Evolutionary conservation across 2,113 vertebrate genomes (phyloP), one percentile per base, ranked within the genome.

Genomic region (Xiphorhynchus elegans): DNA sequence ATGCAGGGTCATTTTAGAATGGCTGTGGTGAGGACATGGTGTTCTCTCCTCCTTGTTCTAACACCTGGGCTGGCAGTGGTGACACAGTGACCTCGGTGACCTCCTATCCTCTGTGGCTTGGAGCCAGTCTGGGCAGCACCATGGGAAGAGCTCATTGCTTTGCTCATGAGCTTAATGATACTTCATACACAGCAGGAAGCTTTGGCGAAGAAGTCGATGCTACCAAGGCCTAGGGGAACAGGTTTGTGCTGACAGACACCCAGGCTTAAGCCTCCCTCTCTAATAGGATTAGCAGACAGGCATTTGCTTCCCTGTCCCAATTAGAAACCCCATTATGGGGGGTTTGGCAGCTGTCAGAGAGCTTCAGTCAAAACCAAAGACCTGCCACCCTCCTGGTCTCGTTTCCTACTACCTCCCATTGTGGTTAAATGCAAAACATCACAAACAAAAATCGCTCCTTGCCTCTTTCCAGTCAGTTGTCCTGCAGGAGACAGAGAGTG

Each of bases 61-160:
- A 44, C 3, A 8, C 13, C 31, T 17, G 25, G 46, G 62, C 68
- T 75, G 60, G 70, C 42, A 75, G 78, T 0, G 6, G 21, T 14
- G 42, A 40, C 56, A 17, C 0, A 0, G 33, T 50, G 69, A 60
- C 69, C 33, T 79, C 0, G 1, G 39, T 0, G 1, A 82, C 35
- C 46, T 37, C 20, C 6, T 40, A 39, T 72, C 33, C 33, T 1
- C 9, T 47, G 84, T 46, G 46, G 3, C 35, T 46, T 1, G 1
- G 46, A 84, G 63, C 4, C 0, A 0, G 7, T 7, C 63, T 49
- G 20, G 28, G 60, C 26, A 76, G 58, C 35, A 47, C 49, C 72
- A 16, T 4, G 40, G 72, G 63, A 29, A 81, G 75, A 87, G n/a
- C 37, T 55, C 31, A 44, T 79, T 39, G 37, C 35, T 74, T 31